Evolutionary conservation across 2,113 vertebrate species (phyloP), one percentile per base, ranked within the genome.

Genomic region (Serinus canaria): DNA sequence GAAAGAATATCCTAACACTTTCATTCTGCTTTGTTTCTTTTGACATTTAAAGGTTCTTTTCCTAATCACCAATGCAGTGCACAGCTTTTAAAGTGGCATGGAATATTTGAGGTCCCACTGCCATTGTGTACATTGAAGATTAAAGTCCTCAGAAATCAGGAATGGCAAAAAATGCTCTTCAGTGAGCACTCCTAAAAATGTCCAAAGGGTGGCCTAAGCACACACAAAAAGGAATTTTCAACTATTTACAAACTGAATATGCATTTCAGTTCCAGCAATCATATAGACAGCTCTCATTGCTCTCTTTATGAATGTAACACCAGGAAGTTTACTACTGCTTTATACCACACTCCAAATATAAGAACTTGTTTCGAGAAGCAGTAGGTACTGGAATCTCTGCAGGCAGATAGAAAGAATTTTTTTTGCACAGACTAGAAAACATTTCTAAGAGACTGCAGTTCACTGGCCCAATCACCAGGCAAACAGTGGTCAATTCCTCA

Each of bases 71-170:
- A 76, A 19, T 7, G 33, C 24, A 63, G 23, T 7, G 30, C 35
- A 30, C 11, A 43, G 39, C 52, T 79, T 70, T 82, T 18, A 35
- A 63, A 67, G 43, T 16, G 23, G 47, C 52, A 33, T 9, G 49
- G 70, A 49, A 22, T 68, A 72, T 31, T 18, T 75, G 19, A 78
- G 15, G 62, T 84, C 56, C 76, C 22, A 7, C 28, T 84, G 56
- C 31, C 62, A 12, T 78, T 78, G 33, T 6, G 25, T 46, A 46
- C 1, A 1, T 37, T 0, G 0, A 50, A 78, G 60, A 89, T 63
- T 81, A 44, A 84, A 58, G 50, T 62, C 64, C 56, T 72, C 52
- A 52, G 52, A 19, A 50, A 35, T 21, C 33, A 16, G 31, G 35
- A 77, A 82, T 18, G 7, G 60, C 43, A 64, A 35, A 52, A 90